Percentiles rank a stretch among this genome's conserved stretches.
phyloP scores from a whole-genome alignment of 2,888 invertebrate genomes.

The Orthosia gracilis region DNA sequence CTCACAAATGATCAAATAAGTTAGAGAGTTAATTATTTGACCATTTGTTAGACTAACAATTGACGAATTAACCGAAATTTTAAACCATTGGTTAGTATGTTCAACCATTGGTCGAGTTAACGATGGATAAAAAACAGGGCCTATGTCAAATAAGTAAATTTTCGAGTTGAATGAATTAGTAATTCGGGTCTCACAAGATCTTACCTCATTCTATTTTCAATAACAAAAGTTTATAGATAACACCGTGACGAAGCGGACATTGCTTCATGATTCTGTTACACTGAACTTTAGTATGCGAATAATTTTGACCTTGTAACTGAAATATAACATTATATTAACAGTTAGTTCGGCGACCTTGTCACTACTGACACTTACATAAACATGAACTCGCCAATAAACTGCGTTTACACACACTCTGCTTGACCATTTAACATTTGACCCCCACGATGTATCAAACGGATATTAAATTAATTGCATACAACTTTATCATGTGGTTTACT shows the following conservation, averaged over 20 bases:
- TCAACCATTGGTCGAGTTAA: too few relatives aligned
- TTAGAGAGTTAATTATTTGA: too few relatives aligned
- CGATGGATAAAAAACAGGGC: too few relatives aligned
- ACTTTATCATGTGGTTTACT: constrained; percentile 13
- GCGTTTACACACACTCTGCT: constrained; percentile 34
- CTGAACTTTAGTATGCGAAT: constrained; percentile 56
- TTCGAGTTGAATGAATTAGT: background rate
- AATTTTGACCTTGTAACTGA: constrained; percentile 50
- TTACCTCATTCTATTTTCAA: background rate
- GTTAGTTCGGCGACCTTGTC: constrained; percentile 59
- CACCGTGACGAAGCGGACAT: constrained; percentile 1
- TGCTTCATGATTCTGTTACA: constrained; percentile 23
- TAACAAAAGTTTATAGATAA: background rate
- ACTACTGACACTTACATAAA: constrained; percentile 58
- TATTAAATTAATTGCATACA: constrained; percentile 14
- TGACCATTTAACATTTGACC: constrained; percentile 47
- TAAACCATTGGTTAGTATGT: too few relatives aligned
- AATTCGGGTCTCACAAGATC: background rate
- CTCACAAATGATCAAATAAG: too few relatives aligned
- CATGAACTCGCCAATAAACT: constrained; percentile 50
- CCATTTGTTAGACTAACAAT: too few relatives aligned
- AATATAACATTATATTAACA: constrained; percentile 56
- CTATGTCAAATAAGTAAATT: too few relatives aligned
- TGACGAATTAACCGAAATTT: too few relatives aligned
- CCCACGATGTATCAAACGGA: constrained; percentile 6